Evolutionary conservation across 2,888 invertebrate genomes (phyloP).

Genomic region (Agriopis aurantiaria): DNA sequence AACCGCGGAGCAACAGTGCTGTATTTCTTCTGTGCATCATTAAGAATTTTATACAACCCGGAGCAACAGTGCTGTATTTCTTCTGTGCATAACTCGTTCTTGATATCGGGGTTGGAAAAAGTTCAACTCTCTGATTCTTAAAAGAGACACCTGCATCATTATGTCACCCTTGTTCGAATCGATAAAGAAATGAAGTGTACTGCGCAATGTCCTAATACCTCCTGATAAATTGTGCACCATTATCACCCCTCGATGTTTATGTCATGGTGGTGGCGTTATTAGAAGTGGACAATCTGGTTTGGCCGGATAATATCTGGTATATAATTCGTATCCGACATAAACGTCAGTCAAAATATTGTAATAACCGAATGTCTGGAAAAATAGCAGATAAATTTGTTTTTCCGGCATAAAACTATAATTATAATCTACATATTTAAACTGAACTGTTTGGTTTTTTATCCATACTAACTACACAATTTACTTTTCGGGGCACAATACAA

Average conservation of each 20-base stretch:
- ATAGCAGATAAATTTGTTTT: no score
- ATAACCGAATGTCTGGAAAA: no score
- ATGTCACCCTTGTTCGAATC: slow-evolving; percentile 7
- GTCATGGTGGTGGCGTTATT: slow-evolving; percentile 22
- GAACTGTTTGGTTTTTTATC: background rate
- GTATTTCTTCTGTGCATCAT: no score
- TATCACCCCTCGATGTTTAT: slow-evolving; percentile 43
- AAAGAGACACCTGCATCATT: slow-evolving; percentile 14
- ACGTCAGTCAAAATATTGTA: background rate
- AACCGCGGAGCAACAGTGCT: no score
- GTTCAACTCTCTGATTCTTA: no score
- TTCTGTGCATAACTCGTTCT: no score
- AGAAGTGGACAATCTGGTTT: background rate
- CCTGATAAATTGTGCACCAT: slow-evolving; percentile 51
- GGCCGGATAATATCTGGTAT: slow-evolving; percentile 1
- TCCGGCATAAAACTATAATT: background rate
- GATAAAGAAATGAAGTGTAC: slow-evolving; percentile 26
- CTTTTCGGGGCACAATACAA: background rate
- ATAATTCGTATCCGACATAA: background rate
- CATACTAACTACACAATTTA: background rate
- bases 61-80: no score
- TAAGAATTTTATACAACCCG: no score
- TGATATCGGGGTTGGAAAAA: no score
- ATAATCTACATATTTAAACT: no score
- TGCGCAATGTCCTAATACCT: slow-evolving; percentile 23